Evolutionary conservation across 2,888 invertebrate genomes (phyloP).

Genomic region (Andrena flavipes): DNA sequence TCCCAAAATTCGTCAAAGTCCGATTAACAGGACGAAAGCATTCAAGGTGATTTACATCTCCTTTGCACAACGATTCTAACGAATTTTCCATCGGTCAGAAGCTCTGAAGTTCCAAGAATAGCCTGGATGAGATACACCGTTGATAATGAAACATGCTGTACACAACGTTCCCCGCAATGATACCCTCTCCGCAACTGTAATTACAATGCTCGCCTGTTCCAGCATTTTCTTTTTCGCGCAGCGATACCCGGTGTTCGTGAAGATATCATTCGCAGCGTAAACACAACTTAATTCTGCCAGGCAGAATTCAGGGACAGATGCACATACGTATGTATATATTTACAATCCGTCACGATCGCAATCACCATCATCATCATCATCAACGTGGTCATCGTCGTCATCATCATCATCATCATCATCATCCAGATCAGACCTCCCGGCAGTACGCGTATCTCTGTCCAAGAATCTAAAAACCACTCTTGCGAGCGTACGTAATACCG

Average conservation of each 20-base stretch:
- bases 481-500: constrained; percentile 58
- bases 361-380: constrained; percentile 62
- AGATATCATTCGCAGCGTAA: constrained; percentile 56
- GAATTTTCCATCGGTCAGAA: background rate
- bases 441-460: constrained; percentile 60
- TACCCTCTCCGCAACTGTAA: constrained; percentile 33
- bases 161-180: constrained; percentile 37
- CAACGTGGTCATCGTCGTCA: constrained; percentile 56
- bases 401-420: constrained; percentile 59
- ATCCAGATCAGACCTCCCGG: constrained; percentile 70
- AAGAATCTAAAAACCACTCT: constrained; percentile 66
- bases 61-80: no score
- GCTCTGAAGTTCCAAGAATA: constrained; percentile 1
- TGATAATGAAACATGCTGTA: constrained; percentile 9
- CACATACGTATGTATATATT: constrained; percentile 64
- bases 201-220: constrained; percentile 41
- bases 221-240: constrained; percentile 11
- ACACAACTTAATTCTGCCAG: constrained; percentile 53
- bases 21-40: no score
- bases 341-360: constrained; percentile 63
- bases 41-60: no score
- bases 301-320: constrained; percentile 60
- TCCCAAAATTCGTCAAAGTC: no score
- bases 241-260: constrained; percentile 1
- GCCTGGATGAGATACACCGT: background rate